Evolutionary conservation across 37 sponge, comb jelly and placozoan genomes (phyloP), one percentile per base, ranked within the genome.

Genomic region (Axinella damicornis): DNA sequence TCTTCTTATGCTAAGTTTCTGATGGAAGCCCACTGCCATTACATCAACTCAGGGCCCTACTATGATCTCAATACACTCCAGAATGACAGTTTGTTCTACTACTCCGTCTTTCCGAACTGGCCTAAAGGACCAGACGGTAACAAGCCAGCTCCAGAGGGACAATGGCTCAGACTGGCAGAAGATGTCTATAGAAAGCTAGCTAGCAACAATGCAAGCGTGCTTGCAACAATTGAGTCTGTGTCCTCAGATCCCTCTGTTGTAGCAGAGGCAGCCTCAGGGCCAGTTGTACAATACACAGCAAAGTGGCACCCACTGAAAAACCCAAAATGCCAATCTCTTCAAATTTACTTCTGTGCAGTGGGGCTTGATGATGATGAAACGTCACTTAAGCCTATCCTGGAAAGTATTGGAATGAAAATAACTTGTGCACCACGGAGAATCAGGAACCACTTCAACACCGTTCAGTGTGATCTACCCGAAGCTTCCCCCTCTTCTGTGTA

Each of bases 1-100:
- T 69, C 92, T n/a, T 88, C 92, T 31, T 95, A 92, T 81, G 78
- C 78, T n/a, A 9, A 77, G 1, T 82, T 95, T 65, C 75, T 95
- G 19, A 27, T 34, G 16, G 0, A 71, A 38, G 67, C 57, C 56
- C 33, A 53, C 2, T 17, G 58, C 15, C 38, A 76, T 52, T 74
- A 53, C 39, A 18, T 73, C 18, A 21, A 79, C 1, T 2, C 20
- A 54, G 32, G 13, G 1, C 67, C 9, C 12, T 75, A 67, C 57
- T 1, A 0, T 0, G 22, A 19, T 18, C 22, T 22, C 17, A 17
- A 33, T 2, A 22, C 22, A 30, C 41, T 77, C 19, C 17, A 22
- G 22, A 28, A 9, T 22, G 66, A n/a, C 21, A 2, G 68, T 24
- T 52, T 20, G 17, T 74, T 33, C 38, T 90, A 90, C 63, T 90